phyloP scores from a whole-genome alignment of 1,140 invertebrate genomes.

The Adoxophyes honmai region DNA sequence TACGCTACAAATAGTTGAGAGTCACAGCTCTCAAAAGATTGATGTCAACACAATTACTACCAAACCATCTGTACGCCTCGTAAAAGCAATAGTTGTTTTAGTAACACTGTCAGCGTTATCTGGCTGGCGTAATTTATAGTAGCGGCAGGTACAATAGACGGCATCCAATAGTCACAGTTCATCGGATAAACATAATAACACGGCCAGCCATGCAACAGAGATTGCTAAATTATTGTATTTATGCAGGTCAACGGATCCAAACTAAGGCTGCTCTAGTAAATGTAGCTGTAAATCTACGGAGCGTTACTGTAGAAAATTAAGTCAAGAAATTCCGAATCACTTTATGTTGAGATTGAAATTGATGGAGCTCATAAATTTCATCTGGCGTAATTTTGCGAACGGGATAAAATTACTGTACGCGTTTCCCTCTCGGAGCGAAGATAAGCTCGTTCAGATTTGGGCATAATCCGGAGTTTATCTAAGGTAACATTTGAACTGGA shows the following conservation, averaged over 20 bases:
- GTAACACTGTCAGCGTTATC: neutral
- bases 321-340: neutral
- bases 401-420: slow-evolving; percentile 8
- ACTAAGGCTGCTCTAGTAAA: neutral
- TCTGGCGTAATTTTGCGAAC: neutral
- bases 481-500: neutral
- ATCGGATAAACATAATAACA: slow-evolving; percentile 18
- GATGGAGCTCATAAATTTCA: slow-evolving; percentile 7
- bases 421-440: neutral
- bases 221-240: neutral
- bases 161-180: slow-evolving; percentile 10
- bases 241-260: neutral
- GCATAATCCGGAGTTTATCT: neutral
- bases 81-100: too few species aligned
- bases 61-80: neutral
- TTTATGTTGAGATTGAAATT: slow-evolving; percentile 3
- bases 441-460: neutral
- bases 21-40: neutral
- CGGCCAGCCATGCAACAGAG: neutral
- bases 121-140: slow-evolving; percentile 4
- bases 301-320: neutral
- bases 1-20: too few species aligned
- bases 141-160: slow-evolving; percentile 12
- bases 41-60: neutral
- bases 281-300: neutral